Percentiles rank a stretch among this genome's conserved stretches.
These are phyloP conservation scores for Dorcus hopei DNA, from an alignment of 2,888 invertebrate species.

Conservation along the genomic window DNA sequence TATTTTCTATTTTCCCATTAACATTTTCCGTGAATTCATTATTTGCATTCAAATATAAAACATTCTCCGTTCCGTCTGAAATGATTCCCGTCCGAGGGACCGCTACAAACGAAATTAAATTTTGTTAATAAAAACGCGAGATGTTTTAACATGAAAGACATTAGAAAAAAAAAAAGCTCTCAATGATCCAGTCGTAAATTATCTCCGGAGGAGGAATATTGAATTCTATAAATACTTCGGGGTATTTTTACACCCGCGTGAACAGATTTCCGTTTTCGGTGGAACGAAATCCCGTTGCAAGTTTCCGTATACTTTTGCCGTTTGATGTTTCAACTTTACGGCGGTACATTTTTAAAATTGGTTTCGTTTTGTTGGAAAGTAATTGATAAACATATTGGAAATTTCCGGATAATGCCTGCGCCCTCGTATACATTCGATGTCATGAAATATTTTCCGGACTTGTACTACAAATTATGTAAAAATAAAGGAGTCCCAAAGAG, in stretches of 20 bases:
- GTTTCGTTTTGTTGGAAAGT: slow-evolving; percentile 29
- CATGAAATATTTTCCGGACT: too few relatives aligned
- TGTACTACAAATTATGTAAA: too few relatives aligned
- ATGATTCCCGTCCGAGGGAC: too few relatives aligned
- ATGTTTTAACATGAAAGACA: too few relatives aligned
- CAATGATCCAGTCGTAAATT: slow-evolving; percentile 7
- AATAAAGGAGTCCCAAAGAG: too few relatives aligned
- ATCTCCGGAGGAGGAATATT: not conserved
- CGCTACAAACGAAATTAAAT: too few relatives aligned
- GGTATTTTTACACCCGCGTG: slow-evolving; percentile 27
- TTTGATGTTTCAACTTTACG: slow-evolving; percentile 30
- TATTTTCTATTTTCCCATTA: too few relatives aligned
- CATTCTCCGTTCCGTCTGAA: too few relatives aligned
- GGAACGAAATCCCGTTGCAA: slow-evolving; percentile 20
- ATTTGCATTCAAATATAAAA: too few relatives aligned
- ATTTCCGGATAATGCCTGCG: slow-evolving; percentile 23
- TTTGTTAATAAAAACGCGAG: too few relatives aligned
- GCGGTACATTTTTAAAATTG: slow-evolving; percentile 29
- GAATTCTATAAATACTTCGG: slow-evolving; percentile 20
- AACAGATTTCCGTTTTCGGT: slow-evolving; percentile 28
- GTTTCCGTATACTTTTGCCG: slow-evolving; percentile 19
- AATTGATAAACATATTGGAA: slow-evolving; percentile 36
- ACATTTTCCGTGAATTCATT: too few relatives aligned
- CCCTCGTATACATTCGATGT: not conserved
- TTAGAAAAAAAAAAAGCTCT: too few relatives aligned